These are phyloP conservation scores for Pyrocephalus nanus DNA, from an alignment of 2,797 vertebrate species.

Conservation along the genomic window DNA sequence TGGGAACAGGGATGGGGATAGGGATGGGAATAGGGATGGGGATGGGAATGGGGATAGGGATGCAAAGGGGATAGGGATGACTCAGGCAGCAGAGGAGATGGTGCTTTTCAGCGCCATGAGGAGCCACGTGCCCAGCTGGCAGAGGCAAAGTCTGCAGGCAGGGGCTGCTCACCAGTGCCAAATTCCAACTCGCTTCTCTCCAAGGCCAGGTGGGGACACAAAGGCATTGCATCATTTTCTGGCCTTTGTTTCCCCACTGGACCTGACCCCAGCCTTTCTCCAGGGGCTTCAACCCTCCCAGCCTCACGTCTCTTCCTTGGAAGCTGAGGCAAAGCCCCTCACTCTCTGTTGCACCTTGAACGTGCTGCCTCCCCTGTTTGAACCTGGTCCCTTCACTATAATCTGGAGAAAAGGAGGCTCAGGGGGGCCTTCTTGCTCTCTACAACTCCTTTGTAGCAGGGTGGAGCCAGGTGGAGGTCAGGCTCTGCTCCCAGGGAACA, in stretches of 20 bases:
- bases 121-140: not conserved
- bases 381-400: not conserved
- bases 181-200: not conserved
- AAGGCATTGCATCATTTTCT: fast-evolving
- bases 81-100: not conserved
- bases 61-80: not conserved
- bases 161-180: not conserved
- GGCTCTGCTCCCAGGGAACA: not conserved
- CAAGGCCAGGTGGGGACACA: not conserved
- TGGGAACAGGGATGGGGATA: not conserved
- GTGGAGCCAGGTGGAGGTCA: not conserved
- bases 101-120: no score
- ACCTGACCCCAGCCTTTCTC: not conserved
- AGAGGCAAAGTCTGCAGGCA: not conserved
- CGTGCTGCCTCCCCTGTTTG: not conserved
- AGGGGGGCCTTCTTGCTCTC: no score
- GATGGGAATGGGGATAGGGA: not conserved
- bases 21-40: not conserved
- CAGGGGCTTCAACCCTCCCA: not conserved
- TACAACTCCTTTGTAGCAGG: fast-evolving
- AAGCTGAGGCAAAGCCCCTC: not conserved
- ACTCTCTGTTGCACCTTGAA: not conserved
- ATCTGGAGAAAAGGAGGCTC: not conserved
- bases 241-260: not conserved
- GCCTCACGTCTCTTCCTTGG: fast-evolving